Base-by-base conservation (phyloP, 2,113 vertebrate species). In the Limnothrissa miodon region DNA sequence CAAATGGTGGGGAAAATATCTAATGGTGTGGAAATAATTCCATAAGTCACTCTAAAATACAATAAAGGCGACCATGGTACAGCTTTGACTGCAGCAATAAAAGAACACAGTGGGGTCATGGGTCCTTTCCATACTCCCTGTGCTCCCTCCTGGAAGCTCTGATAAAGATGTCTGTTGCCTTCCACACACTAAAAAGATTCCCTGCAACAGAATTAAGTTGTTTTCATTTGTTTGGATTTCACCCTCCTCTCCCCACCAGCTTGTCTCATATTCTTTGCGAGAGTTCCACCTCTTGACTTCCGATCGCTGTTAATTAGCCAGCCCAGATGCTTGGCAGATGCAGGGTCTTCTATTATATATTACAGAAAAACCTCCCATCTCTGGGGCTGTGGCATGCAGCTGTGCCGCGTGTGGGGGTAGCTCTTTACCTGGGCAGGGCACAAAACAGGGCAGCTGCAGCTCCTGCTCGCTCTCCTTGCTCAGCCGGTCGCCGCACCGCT, bases 391-490 rank as follows among this genome's bases (percentile, higher is more conserved):
- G 33, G 59, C n/a, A 10, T 0, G 25, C 29, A 10, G 29, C 66
- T 23, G 66, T 42, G 42, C 10, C n/a, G n/a, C n/a, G n/a, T n/a
- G 48, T 53, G 48, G 48, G 8, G 48, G 48, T 11, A 53, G 48
- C 2, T n/a, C n/a, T 10, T 62, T 94, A 97, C 98, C 98, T 93
- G 96, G 96, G 70, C 98, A 99, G 85, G 98, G 97, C 79, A 99
- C 93, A 21, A 95, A 96, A 89, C 98, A 99, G 0, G 92, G 92
- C 88, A 96, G 92, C 85, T 94, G 92, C 83, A 97, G 92, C 23
- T 92, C 91, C 85, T 91, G 92, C 56, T 92, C 87, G 11, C 89
- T 91, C 1, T 90, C 90, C 44, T 91, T 94, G 1, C 85, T 90
- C 5, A 94, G 89, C 21, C 88, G 87, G 39, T 95, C 94, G 82